A percentile compares a stretch with the other conserved stretches of the same genome.
These are phyloP conservation scores for Melanostoma mellinum DNA, from an alignment of 2,888 invertebrate genomes.

Conservation along the genomic window DNA sequence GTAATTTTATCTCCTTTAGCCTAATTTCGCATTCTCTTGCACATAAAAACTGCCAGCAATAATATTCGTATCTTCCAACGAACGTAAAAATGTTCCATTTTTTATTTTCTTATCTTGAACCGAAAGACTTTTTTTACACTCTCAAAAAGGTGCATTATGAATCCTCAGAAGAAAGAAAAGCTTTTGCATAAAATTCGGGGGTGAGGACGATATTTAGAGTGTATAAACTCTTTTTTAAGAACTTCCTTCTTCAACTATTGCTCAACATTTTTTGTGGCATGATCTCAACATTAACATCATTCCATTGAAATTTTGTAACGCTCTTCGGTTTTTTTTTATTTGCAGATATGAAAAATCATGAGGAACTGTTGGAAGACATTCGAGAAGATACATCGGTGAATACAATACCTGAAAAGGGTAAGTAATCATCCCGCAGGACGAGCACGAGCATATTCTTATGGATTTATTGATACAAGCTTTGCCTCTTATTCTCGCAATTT, in stretches of 20 bases:
- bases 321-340: slow-evolving; percentile 9
- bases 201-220: neutral
- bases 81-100: neutral
- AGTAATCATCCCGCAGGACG: slow-evolving; percentile 71
- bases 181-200: neutral
- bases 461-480: slow-evolving; percentile 56
- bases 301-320: slow-evolving; percentile 55
- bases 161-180: neutral
- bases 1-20: slow-evolving; percentile 32
- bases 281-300: slow-evolving; percentile 41
- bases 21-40: slow-evolving; percentile 40
- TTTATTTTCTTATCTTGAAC: neutral
- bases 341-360: slow-evolving; percentile 81
- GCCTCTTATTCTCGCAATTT: slow-evolving; percentile 42
- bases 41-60: slow-evolving; percentile 17
- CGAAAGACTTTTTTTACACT: neutral
- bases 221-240: slow-evolving; percentile 11
- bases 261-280: slow-evolving; percentile 36
- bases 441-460: slow-evolving; percentile 31
- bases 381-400: slow-evolving; percentile 81
- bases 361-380: slow-evolving; percentile 81
- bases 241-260: slow-evolving; percentile 1
- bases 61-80: neutral
- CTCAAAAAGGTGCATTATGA: neutral
- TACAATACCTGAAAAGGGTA: slow-evolving; percentile 81